Percentiles rank a stretch among this genome's conserved stretches.
Conservation (phyloP, 2,888 invertebrate species). For the Mythimna vitellina region DNA sequence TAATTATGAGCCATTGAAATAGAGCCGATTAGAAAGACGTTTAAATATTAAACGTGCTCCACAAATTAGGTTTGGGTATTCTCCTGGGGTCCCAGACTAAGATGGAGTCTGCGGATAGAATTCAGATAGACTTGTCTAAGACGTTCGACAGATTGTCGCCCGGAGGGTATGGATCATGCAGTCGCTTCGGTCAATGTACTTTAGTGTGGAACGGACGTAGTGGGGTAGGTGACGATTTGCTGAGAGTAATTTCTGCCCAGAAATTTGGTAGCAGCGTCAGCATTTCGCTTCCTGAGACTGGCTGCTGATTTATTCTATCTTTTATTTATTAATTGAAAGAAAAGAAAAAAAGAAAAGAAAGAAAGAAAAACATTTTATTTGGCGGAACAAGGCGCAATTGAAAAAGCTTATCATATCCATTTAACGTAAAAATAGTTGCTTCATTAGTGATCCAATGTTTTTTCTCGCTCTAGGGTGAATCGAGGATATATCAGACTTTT, state of each 20-base stretch:
- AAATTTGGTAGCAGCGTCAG: no score
- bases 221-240: constrained; percentile 8
- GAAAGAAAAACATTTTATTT: no score
- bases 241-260: not conserved
- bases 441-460: no score
- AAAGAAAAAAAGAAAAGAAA: no score
- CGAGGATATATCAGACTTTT: no score
- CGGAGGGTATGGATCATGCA: constrained; percentile 70
- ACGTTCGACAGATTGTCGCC: constrained; percentile 73
- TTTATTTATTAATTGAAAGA: no score
- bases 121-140: constrained; percentile 65
- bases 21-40: constrained; percentile 68
- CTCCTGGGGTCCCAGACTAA: constrained; percentile 58
- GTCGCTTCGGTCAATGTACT: constrained; percentile 88
- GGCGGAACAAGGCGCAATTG: no score
- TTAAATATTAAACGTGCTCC: constrained; percentile 67
- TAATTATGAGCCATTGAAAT: constrained; percentile 64
- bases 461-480: no score
- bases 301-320: not conserved
- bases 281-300: no score
- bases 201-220: not conserved
- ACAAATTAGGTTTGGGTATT: constrained; percentile 66
- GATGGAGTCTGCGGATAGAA: constrained; percentile 57
- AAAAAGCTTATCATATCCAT: no score
- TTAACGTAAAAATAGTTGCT: no score